Conservation (phyloP, 2,888 invertebrate species). For the Eupithecia abbreviata region DNA sequence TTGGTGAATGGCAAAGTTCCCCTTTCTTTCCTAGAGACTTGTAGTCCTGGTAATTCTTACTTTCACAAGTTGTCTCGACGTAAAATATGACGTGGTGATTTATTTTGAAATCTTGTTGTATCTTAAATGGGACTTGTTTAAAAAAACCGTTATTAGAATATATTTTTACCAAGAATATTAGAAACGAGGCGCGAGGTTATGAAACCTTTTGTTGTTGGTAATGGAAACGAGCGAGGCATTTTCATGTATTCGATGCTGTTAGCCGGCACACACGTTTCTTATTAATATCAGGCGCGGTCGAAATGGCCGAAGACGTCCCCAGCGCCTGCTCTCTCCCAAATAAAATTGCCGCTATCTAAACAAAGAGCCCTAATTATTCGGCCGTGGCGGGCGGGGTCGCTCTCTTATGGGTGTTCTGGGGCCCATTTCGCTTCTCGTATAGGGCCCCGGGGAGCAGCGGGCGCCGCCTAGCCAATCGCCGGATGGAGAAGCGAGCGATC, state of each 20-base stretch:
- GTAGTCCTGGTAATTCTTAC: constrained; percentile 68
- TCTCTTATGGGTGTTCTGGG: constrained; percentile 88
- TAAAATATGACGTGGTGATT: constrained; percentile 43
- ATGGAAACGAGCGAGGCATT: constrained; percentile 59
- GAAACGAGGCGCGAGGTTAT: constrained; percentile 23
- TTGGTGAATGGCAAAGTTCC: constrained; percentile 72
- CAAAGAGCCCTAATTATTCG: constrained; percentile 87
- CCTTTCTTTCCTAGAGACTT: constrained; percentile 75
- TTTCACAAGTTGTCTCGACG: constrained; percentile 70
- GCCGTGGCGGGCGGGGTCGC: constrained; percentile 86
- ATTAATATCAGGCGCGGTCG: constrained; percentile 81
- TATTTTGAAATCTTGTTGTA: constrained; percentile 36
- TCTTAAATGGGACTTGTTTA: too few relatives aligned
- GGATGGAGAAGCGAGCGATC: constrained; percentile 82
- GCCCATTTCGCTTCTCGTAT: constrained; percentile 87
- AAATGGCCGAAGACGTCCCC: constrained; percentile 82
- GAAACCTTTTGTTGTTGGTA: constrained; percentile 45
- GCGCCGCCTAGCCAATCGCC: constrained; percentile 86
- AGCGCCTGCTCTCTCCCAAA: constrained; percentile 83
- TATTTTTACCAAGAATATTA: constrained; percentile 14
- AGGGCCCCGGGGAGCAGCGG: constrained; percentile 85
- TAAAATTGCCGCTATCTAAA: constrained; percentile 85
- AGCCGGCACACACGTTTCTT: constrained; percentile 78
- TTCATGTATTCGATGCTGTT: constrained; percentile 58
- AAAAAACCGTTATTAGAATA: not conserved